Base-by-base conservation (phyloP, 30 jellyfish, hydroid and myxozoan genomes). In the Mastigias papua region DNA sequence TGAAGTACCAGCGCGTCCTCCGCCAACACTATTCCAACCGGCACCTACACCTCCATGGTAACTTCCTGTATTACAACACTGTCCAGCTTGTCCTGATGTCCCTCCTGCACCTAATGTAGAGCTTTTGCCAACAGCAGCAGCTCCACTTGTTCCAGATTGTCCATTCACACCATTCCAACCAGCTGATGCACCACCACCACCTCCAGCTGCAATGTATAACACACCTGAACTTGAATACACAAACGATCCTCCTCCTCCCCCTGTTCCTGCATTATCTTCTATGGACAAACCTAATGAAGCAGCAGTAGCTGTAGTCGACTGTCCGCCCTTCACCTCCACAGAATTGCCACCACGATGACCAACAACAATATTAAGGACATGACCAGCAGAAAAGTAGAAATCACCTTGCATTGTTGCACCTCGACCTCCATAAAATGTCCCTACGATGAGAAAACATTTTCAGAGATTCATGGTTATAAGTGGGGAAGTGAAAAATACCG, bases 311-410 rank as follows among this genome's bases (percentile, higher is more conserved):
- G 84, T 81, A 26, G 91, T 81, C 17, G 84, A 6, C 20, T 29
- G 84, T 13, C 91, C 91, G 21, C 91, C 91, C 1, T 46, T 4
- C 30, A 81, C 77, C 21, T 81, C 91, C 6, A 81, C 91, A 9
- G 91, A 81, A 69, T 81, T 58, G 4, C 91, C 91, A 27, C 91
- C 91, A 31, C 91, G 85, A 48, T 81, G 91, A 0, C 91, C 91
- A 2, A 81, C 77, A 21, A 81, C 91, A 54, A 81, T 81, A 10
- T 81, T 81, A 1, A 81, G 77, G 16, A 68, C 91, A 27, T 67
- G 60, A 0, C 84, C 84, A 21, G 91, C 91, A 19, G 48, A 27
- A 21, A 81, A 66, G 10, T 54, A 26, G 69, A 81, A 81, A 11
- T 37, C 76, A 0, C 91, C 91, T 48, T 81, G 77, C 84, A 81